phyloP scores from a whole-genome alignment of 2,113 vertebrate species.

The Lates calcarifer region DNA sequence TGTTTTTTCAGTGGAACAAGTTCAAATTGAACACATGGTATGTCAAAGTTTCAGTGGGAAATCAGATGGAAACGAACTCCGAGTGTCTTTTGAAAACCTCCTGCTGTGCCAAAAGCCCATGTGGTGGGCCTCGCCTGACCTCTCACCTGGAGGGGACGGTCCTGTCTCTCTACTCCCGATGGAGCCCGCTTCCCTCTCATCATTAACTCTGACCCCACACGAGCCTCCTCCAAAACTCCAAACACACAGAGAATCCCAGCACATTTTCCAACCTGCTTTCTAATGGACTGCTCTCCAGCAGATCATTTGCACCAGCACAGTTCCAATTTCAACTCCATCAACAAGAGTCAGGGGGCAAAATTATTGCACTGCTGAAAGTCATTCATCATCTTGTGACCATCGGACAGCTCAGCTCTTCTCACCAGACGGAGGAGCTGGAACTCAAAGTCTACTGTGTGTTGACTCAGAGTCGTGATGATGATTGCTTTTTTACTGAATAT shows the following conservation, averaged over 20 bases:
- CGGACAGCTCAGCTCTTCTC: slow-evolving; percentile 6
- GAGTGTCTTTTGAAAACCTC: slow-evolving; percentile 2
- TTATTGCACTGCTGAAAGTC: background rate
- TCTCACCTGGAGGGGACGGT: background rate
- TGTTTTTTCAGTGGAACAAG: too few relatives aligned
- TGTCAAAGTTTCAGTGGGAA: background rate
- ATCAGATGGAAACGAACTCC: background rate
- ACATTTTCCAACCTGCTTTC: background rate
- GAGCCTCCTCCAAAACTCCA: background rate
- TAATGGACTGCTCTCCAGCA: background rate
- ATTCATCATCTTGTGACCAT: slow-evolving; percentile 11
- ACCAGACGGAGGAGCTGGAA: background rate
- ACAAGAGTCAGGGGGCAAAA: slow-evolving; percentile 9
- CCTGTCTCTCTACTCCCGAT: background rate
- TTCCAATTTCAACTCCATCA: slow-evolving; percentile 35
- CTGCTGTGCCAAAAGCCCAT: slow-evolving; percentile 2
- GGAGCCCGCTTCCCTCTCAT: background rate
- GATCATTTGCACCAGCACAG: background rate
- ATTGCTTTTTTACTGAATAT: background rate
- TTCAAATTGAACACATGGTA: too few relatives aligned
- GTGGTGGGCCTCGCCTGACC: background rate
- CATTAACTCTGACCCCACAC: background rate
- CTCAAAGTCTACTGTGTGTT: background rate
- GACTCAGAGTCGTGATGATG: background rate
- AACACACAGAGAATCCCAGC: background rate